Base-by-base conservation (phyloP, 2,113 vertebrate genomes). In the Gymnorhina tibicen region DNA sequence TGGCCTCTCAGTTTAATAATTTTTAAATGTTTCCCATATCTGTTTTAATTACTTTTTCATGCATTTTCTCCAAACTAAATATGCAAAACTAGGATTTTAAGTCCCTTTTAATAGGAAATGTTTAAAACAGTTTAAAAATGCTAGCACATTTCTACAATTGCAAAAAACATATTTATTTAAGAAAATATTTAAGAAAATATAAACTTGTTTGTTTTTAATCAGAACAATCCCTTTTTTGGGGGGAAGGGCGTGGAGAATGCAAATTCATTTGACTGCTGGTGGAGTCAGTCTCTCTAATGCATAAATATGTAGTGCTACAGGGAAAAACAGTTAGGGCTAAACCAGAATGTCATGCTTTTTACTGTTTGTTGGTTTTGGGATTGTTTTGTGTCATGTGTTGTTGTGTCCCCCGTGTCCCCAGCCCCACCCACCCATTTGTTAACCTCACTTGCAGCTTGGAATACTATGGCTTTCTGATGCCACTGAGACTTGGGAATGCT, bases 351-450 rank as follows among this genome's bases (percentile, higher is more conserved):
- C 24, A 35, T 24, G 18, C 1, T 9, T 7, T 33, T 60, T 10
- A 11, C 22, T 44, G 20, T 60, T 64, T 83, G 5, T 35, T 66
- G 11, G 3, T 11, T 39, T 64, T 3, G n/a, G 53, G 6, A 10
- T 37, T 46, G 24, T 75, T 64, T 60, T 23, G 18, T 52, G 30
- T 70, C 20, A 4, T 47, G 27, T 64, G 22, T 11, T 28, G 10
- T 30, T 32, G 8, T 62, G 10, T 33, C 7, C 8, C 5, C 2
- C 10, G 2, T 2, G 6, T 8, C 15, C 28, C 7, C 24, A 14
- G 13, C 23, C 10, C 7, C 5, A 9, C 7, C 5, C 7, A 39
- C 18, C 5, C 3, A 2, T 39, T 64, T 62, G 16, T 53, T 82
- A 69, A 50, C 20, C 7, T 82, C 10, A 7, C 16, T 63, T 68